Evolutionary conservation across 2,797 vertebrate genomes (phyloP).

Genomic region (Tragelaphus eurycerus): DNA sequence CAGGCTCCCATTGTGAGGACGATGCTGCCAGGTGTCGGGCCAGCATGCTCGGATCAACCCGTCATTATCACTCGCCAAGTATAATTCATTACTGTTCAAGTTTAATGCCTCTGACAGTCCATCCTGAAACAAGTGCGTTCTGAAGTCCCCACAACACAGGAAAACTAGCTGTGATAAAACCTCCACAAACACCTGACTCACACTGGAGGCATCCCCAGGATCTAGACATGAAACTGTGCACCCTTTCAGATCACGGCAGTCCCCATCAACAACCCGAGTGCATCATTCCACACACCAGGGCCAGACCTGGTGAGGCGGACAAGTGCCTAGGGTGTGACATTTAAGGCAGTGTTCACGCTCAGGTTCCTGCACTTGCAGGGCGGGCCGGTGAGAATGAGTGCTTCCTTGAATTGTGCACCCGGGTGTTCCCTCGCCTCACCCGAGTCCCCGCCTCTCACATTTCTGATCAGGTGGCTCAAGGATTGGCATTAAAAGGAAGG

Average conservation of each 20-base stretch:
- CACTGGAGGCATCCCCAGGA: neutral
- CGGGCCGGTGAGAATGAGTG: too few species aligned
- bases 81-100: constrained; percentile 10
- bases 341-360: neutral
- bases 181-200: rapidly evolving
- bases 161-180: neutral
- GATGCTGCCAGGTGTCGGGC: neutral
- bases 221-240: neutral
- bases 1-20: neutral
- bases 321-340: neutral
- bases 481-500: neutral
- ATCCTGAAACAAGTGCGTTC: neutral
- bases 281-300: too few species aligned
- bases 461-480: neutral
- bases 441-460: rapidly evolving
- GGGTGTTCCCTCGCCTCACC: neutral
- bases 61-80: neutral
- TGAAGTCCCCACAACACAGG: neutral
- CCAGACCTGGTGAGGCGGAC: neutral
- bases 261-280: neutral
- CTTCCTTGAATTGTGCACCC: neutral
- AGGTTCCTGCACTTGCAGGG: rapidly evolving
- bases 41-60: neutral
- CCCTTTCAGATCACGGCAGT: neutral
- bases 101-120: neutral